A percentile compares a stretch with the other conserved stretches of the same genome.
These are phyloP conservation scores for Scelioninae gen. 2 DNA, from an alignment of 2,888 invertebrate genomes.

Conservation along the genomic window DNA sequence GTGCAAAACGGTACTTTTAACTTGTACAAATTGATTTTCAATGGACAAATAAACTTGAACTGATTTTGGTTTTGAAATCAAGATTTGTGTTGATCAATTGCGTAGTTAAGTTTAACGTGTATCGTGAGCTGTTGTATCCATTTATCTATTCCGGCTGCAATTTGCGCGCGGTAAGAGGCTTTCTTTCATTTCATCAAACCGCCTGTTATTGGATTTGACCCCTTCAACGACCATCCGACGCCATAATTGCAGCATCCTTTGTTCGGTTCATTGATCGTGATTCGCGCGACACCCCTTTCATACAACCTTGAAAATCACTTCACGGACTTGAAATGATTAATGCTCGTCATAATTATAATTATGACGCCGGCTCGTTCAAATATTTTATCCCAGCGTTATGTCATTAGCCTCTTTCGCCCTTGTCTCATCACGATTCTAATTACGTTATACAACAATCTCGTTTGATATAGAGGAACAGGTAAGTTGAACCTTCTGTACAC, in stretches of 20 bases:
- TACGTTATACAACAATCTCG: conserved; percentile 51
- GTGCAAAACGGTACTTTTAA: conserved; percentile 54
- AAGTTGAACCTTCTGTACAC: conserved; percentile 51
- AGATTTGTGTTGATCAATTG: conserved; percentile 44
- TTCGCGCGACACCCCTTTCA: conserved; percentile 16
- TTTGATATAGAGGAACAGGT: conserved; percentile 43
- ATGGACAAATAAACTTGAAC: conserved; percentile 52
- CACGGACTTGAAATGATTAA: conserved; percentile 6
- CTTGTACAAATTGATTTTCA: conserved; percentile 51
- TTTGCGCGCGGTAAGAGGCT: background rate
- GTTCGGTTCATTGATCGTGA: conserved; percentile 10
- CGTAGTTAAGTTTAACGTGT: conserved; percentile 27
- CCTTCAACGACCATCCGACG: conserved; percentile 8
- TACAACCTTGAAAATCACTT: conserved; percentile 21
- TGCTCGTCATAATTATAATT: no score
- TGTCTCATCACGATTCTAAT: conserved; percentile 48
- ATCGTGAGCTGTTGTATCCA: conserved; percentile 3
- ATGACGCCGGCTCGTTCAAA: background rate
- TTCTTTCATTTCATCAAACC: conserved; percentile 4
- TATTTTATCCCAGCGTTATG: conserved; percentile 14
- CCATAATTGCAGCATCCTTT: conserved; percentile 17
- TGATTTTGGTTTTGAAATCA: conserved; percentile 44
- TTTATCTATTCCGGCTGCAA: background rate
- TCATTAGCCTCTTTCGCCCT: conserved; percentile 51
- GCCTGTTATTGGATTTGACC: background rate